Conservation (phyloP, 2,113 vertebrate species). For the Corapipo altera region DNA sequence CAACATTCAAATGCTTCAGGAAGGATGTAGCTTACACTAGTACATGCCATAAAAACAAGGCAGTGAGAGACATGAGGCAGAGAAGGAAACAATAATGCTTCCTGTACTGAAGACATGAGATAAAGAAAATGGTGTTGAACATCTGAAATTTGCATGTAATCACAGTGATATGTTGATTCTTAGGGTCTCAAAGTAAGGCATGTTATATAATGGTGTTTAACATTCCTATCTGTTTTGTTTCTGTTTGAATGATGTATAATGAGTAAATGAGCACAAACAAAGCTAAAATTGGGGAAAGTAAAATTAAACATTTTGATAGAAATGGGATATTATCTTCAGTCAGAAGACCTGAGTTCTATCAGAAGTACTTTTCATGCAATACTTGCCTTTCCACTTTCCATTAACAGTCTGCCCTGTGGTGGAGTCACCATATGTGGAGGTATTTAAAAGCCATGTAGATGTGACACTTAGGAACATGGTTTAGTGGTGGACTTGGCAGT, state of each 20-base stretch:
- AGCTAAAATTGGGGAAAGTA: not conserved
- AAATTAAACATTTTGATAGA: not conserved
- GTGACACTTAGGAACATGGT: not conserved
- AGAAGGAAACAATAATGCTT: not conserved
- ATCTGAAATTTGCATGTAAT: not conserved
- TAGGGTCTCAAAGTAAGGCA: not conserved
- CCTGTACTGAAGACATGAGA: not conserved
- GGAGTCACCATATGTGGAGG: not conserved
- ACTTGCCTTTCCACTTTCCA: not conserved
- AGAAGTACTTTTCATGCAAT: not conserved
- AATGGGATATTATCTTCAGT: not conserved
- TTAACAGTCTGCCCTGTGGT: not conserved
- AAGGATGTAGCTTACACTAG: not conserved
- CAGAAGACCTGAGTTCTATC: not conserved
- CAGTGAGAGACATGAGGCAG: not conserved
- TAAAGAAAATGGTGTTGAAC: not conserved
- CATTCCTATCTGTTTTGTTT: not conserved
- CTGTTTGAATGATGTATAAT: not conserved
- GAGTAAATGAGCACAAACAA: not conserved
- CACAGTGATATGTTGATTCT: not conserved
- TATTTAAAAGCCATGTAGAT: not conserved
- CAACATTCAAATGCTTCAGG: conserved; percentile 19
- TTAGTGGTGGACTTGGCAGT: not conserved
- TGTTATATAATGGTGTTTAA: not conserved
- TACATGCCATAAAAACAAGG: not conserved